Evolutionary conservation across 2,888 invertebrate species (phyloP), one percentile per base, ranked within the genome.

Genomic region (Chalcosyrphus nemorum): DNA sequence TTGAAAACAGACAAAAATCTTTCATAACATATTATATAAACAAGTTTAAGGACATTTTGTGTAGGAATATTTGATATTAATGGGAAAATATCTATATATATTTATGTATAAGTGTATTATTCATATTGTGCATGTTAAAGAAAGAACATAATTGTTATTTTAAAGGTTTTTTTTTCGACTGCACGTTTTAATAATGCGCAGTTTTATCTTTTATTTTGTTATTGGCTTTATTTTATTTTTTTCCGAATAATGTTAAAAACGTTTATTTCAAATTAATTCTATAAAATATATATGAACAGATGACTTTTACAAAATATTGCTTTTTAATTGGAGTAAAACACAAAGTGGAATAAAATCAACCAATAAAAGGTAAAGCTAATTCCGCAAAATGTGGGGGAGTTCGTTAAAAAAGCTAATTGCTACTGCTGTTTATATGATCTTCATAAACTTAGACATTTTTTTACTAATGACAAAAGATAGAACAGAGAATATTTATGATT

Each of bases 271-370:
- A 24, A 4, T 32, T 35, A 35, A 50, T 41, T 21, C 11, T 38
- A n/a, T 32, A 35, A 81, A 75, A 56, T 41, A 68, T 80, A 65
- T 66, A 61, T 32, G 17, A 57, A 52, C 52, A 72, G 43, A 54
- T 54, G 68, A 68, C 52, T 61, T 59, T 77, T 54, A 13, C 43
- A 61, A 75, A 43, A 13, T 11, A 45, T n/a, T 41, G 9, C 19
- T 11, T 72, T 17, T n/a, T 43, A 35, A n/a, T n/a, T n/a, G n/a
- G n/a, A n/a, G n/a, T n/a, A n/a, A n/a, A n/a, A n/a, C n/a, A n/a
- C n/a, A n/a, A n/a, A n/a, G n/a, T n/a, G n/a, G n/a, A n/a, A n/a
- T n/a, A n/a, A n/a, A n/a, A n/a, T n/a, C n/a, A n/a, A n/a, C n/a
- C n/a, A n/a, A n/a, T n/a, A n/a, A n/a, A n/a, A n/a, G n/a, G n/a